Percentiles rank a stretch among this genome's conserved stretches.
phyloP scores from a whole-genome alignment of 2,888 invertebrate genomes.

The Dicranocentrus wangi region DNA sequence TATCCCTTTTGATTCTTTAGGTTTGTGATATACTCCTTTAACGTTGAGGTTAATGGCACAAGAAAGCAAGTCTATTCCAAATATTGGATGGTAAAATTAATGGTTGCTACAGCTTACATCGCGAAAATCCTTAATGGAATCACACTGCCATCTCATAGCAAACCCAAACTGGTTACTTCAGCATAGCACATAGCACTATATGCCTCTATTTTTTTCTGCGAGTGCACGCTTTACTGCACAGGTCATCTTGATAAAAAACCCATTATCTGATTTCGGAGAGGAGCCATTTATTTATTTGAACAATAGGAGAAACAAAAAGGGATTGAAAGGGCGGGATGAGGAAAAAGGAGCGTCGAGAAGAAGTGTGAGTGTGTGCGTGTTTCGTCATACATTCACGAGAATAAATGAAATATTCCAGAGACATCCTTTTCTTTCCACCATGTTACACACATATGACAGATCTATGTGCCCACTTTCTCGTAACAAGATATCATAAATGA shows the following conservation, averaged over 20 bases:
- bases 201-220: too few species aligned
- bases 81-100: too few species aligned
- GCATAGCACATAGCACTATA: too few species aligned
- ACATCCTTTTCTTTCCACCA: not conserved
- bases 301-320: not conserved
- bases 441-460: slow-evolving; percentile 4
- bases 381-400: not conserved
- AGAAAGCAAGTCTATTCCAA: too few species aligned
- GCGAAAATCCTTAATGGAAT: too few species aligned
- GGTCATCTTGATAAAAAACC: slow-evolving; percentile 11
- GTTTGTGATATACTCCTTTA: too few species aligned
- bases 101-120: too few species aligned
- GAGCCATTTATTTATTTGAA: not conserved
- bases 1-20: too few species aligned
- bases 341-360: not conserved
- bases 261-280: slow-evolving; percentile 7
- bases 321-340: not conserved
- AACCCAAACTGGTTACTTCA: too few species aligned
- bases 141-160: too few species aligned
- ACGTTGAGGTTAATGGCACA: too few species aligned
- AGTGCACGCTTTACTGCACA: slow-evolving; percentile 1
- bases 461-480: not conserved
- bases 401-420: not conserved
- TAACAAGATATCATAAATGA: not conserved
- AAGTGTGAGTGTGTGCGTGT: not conserved